These are phyloP conservation scores for Myotis vivesi DNA, from an alignment of 2,797 vertebrate species.

Conservation along the genomic window DNA sequence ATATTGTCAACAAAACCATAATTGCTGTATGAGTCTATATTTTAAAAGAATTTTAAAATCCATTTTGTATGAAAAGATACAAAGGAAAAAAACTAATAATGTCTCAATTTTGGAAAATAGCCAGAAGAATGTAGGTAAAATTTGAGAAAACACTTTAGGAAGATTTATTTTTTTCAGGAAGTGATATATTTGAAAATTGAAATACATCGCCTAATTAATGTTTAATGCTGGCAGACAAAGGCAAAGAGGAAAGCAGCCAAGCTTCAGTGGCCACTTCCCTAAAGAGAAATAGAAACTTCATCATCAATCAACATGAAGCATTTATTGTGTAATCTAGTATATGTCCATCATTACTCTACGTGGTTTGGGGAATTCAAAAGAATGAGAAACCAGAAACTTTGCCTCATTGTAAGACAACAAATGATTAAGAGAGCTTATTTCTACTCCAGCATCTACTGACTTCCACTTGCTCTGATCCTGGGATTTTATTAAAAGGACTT, in stretches of 20 bases:
- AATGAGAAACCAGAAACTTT: background rate
- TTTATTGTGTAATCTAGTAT: slow-evolving; percentile 43
- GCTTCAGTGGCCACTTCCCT: slow-evolving; percentile 41
- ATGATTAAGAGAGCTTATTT: background rate
- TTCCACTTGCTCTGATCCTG: background rate
- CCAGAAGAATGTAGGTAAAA: slow-evolving; percentile 45
- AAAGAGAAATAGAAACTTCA: slow-evolving; percentile 57
- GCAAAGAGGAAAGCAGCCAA: slow-evolving; percentile 45
- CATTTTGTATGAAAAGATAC: slow-evolving; percentile 44
- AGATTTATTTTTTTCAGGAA: slow-evolving; percentile 54
- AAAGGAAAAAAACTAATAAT: background rate
- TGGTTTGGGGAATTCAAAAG: background rate
- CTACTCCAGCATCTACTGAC: background rate
- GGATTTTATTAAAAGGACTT: slow-evolving; percentile 7
- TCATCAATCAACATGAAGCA: slow-evolving; percentile 54
- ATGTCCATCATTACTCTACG: background rate
- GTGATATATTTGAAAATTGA: slow-evolving; percentile 42
- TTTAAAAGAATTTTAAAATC: slow-evolving; percentile 54
- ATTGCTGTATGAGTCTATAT: slow-evolving; percentile 30
- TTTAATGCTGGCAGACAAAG: slow-evolving; percentile 59
- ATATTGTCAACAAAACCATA: slow-evolving; percentile 55
- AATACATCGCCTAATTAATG: slow-evolving; percentile 52
- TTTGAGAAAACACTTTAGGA: slow-evolving; percentile 57
- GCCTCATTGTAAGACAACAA: background rate
- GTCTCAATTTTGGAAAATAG: slow-evolving; percentile 41